A percentile compares a stretch with the other conserved stretches of the same genome.
Conservation (phyloP, 2,888 invertebrate species). For the Drosophila cyrtoloma region DNA sequence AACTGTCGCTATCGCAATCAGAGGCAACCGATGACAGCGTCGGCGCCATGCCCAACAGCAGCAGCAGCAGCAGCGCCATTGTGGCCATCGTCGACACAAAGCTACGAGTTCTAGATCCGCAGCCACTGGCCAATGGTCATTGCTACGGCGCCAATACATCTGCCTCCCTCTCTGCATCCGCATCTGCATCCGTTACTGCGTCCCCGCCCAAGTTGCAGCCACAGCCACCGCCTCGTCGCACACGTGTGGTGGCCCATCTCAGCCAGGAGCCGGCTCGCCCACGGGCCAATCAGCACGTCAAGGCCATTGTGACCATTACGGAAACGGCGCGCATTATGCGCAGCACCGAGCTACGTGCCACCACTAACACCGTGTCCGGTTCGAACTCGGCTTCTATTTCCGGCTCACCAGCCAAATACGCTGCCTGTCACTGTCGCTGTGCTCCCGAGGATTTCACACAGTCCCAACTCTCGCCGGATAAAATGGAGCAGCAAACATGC, state of each 20-base stretch:
- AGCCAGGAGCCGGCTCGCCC: slow-evolving; percentile 57
- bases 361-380: background rate
- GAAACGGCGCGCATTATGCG: slow-evolving; percentile 77
- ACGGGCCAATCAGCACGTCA: slow-evolving; percentile 69
- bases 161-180: slow-evolving; percentile 12
- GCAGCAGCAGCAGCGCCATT: slow-evolving; percentile 70
- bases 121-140: slow-evolving; percentile 63
- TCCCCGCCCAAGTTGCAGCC: slow-evolving; percentile 51
- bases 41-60: slow-evolving; percentile 75
- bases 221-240: slow-evolving; percentile 67
- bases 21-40: slow-evolving; percentile 82
- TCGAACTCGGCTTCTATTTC: slow-evolving; percentile 15
- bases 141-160: slow-evolving; percentile 28
- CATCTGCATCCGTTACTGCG: slow-evolving; percentile 12
- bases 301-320: slow-evolving; percentile 72
- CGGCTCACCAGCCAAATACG: slow-evolving; percentile 60
- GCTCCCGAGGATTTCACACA: slow-evolving; percentile 84
- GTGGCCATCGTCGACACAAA: slow-evolving; percentile 47
- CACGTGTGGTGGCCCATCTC: slow-evolving; percentile 63
- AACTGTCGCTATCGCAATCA: slow-evolving; percentile 79
- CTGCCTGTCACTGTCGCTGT: slow-evolving; percentile 84
- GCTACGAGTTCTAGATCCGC: slow-evolving; percentile 82
- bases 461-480: slow-evolving; percentile 83
- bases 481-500: slow-evolving; percentile 84
- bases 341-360: slow-evolving; percentile 41